phyloP scores from a whole-genome alignment of 1,140 invertebrate genomes.

The Ostrea edulis region DNA sequence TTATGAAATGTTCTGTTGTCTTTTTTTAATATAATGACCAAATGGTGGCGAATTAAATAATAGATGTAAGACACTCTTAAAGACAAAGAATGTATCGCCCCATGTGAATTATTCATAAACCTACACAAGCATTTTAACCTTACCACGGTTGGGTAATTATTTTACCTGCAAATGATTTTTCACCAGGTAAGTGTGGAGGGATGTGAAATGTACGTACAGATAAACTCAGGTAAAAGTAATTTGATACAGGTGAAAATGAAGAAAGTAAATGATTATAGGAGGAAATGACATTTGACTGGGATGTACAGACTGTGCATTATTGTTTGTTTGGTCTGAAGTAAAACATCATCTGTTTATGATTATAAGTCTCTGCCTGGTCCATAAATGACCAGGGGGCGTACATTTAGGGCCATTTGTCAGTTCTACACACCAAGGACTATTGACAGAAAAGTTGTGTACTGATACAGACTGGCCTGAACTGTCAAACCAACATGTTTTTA shows the following conservation, averaged over 20 bases:
- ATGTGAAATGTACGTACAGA: not conserved
- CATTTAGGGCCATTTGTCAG: not conserved
- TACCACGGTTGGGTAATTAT: slow-evolving; percentile 17
- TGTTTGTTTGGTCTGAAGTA: not conserved
- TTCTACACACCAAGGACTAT: not conserved
- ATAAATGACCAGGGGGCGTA: slow-evolving; percentile 1
- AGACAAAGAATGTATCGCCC: not conserved
- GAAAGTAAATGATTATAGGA: not conserved
- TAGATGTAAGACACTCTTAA: not conserved
- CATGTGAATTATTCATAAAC: slow-evolving; percentile 25
- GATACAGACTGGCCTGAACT: not conserved
- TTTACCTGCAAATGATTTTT: slow-evolving; percentile 24
- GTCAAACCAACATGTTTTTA: slow-evolving; percentile 2
- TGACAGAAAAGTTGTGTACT: not conserved
- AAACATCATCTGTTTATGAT: not conserved
- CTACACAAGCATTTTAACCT: slow-evolving; percentile 12
- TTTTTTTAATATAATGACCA: not conserved
- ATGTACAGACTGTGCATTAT: not conserved
- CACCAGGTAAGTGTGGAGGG: slow-evolving; percentile 15
- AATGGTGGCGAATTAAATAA: not conserved
- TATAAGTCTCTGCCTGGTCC: not conserved
- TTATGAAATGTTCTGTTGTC: not conserved
- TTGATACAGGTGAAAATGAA: not conserved
- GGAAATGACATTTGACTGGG: not conserved
- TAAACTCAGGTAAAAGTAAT: slow-evolving; percentile 4